These are phyloP conservation scores for Channa argus DNA, from an alignment of 2,113 vertebrate genomes.

Conservation along the genomic window DNA sequence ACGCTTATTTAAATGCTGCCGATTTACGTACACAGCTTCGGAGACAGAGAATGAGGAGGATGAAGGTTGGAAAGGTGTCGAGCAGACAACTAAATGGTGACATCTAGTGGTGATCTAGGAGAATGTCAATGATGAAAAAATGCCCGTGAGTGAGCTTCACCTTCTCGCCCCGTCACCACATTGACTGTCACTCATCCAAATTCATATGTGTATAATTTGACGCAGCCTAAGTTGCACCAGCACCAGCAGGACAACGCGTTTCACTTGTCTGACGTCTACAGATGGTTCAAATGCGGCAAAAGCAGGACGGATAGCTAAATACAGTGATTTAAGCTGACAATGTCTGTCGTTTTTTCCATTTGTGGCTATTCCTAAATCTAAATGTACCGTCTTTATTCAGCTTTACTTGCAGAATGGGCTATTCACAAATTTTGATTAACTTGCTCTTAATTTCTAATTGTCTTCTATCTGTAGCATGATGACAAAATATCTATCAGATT, in stretches of 20 bases:
- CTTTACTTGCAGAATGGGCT: too few relatives aligned
- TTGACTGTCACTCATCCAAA: background rate
- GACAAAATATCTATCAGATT: background rate
- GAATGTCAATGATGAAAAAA: background rate
- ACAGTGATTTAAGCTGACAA: too few relatives aligned
- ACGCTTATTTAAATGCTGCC: conserved; percentile 3
- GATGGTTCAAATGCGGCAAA: background rate
- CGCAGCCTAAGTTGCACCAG: background rate
- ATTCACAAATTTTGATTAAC: too few relatives aligned
- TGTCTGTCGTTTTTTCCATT: too few relatives aligned
- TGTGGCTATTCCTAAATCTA: background rate
- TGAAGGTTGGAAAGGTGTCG: background rate
- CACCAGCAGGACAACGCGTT: too few relatives aligned
- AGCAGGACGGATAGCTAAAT: too few relatives aligned
- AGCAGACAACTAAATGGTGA: conserved; percentile 55
- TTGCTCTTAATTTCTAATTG: too few relatives aligned
- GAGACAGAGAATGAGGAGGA: conserved; percentile 22
- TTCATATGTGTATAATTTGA: background rate
- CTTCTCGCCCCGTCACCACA: background rate
- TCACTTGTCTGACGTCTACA: background rate
- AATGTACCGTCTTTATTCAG: background rate
- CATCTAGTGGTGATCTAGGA: conserved; percentile 67
- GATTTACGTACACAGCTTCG: background rate
- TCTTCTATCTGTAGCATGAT: too few relatives aligned
- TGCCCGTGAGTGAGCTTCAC: too few relatives aligned